phyloP scores from a whole-genome alignment of 2,797 vertebrate species.

The Percopsis omiscomaycus region DNA sequence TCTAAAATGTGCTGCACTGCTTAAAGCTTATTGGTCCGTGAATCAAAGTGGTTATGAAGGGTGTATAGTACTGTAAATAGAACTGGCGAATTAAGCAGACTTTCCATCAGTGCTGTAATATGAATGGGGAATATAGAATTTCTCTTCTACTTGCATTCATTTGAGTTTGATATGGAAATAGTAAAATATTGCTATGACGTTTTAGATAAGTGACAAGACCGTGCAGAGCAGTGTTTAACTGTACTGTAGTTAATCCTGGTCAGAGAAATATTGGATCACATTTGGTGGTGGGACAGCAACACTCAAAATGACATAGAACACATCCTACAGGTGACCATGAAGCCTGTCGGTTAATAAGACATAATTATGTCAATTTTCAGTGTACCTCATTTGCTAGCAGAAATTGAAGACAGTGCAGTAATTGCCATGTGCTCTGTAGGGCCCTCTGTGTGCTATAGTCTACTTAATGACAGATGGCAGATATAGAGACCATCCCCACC shows the following conservation, averaged over 20 bases:
- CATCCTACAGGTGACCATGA: neutral
- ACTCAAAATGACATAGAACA: neutral
- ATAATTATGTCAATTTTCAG: slow-evolving; percentile 40
- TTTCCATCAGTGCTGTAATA: slow-evolving; percentile 2
- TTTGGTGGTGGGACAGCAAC: slow-evolving; percentile 5
- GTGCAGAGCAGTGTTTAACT: slow-evolving; percentile 7
- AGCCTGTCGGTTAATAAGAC: neutral
- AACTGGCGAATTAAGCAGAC: slow-evolving; percentile 7
- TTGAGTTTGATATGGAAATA: neutral
- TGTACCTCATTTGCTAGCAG: slow-evolving; percentile 27
- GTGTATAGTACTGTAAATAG: slow-evolving; percentile 21
- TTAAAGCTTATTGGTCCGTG: slow-evolving; percentile 1
- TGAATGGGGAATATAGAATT: neutral
- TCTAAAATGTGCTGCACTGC: slow-evolving; percentile 15
- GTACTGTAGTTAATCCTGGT: slow-evolving; percentile 14
- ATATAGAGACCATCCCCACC: slow-evolving; percentile 7
- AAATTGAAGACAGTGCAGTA: slow-evolving; percentile 32
- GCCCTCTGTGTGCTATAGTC: slow-evolving; percentile 24
- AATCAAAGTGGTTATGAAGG: slow-evolving; percentile 6
- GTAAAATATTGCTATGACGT: slow-evolving; percentile 14
- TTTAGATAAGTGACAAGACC: slow-evolving; percentile 17
- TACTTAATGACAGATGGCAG: slow-evolving; percentile 32
- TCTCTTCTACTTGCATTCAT: neutral
- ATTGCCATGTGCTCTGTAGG: slow-evolving; percentile 33
- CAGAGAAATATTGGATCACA: slow-evolving; percentile 1